phyloP scores from a whole-genome alignment of 2,113 vertebrate genomes.

The Eira barbara region DNA sequence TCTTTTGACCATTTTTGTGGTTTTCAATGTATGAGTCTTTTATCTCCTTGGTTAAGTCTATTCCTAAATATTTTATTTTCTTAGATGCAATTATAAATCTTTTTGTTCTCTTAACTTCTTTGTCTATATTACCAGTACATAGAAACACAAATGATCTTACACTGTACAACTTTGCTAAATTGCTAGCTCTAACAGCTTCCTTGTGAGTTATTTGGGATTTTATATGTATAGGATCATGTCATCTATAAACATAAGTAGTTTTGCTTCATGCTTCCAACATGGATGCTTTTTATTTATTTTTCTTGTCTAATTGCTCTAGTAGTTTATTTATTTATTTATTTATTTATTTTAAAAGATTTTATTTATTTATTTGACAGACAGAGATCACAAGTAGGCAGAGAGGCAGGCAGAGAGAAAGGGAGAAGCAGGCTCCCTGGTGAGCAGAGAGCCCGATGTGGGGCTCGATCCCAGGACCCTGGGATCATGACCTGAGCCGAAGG shows the following conservation, averaged over 20 bases:
- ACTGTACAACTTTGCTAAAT: neutral
- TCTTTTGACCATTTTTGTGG: neutral
- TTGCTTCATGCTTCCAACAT: neutral
- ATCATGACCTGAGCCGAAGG: too few relatives aligned
- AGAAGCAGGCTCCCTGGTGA: too few relatives aligned
- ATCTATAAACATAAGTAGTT: neutral
- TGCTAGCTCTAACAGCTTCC: neutral
- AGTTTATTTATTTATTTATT: too few relatives aligned
- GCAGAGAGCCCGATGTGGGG: too few relatives aligned
- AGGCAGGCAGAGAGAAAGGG: too few relatives aligned
- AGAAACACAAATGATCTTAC: neutral
- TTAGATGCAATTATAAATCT: neutral
- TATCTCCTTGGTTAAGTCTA: neutral
- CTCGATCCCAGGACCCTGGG: too few relatives aligned
- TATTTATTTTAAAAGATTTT: too few relatives aligned
- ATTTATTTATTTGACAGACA: too few relatives aligned
- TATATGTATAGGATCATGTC: neutral
- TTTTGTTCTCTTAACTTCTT: neutral
- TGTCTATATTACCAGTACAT: neutral
- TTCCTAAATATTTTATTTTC: neutral
- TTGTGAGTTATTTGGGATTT: neutral
- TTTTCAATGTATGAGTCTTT: neutral
- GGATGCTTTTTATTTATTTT: neutral
- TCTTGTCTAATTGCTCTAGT: conserved; percentile 11
- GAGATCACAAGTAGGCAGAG: too few relatives aligned